Base-by-base conservation (phyloP, 1,140 invertebrate genomes). In the Drosophila sechellia region DNA sequence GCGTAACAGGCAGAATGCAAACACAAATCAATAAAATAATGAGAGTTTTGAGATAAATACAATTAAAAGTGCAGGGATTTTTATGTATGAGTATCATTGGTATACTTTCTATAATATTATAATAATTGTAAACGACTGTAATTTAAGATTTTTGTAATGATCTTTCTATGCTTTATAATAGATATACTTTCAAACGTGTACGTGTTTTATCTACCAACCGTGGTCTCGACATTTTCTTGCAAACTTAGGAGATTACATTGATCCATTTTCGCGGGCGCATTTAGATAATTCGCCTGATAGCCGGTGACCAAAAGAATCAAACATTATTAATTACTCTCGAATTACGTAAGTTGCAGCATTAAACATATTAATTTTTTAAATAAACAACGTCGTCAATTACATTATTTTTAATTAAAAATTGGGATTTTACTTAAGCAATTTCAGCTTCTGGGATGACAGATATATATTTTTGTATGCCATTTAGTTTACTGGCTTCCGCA, bases 191-290 rank as follows among this genome's bases (percentile, higher is more conserved):
- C 40, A 45, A 40, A 34, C 11, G 46, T 25, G 25, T 17, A 34
- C 35, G 15, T 52, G 22, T 43, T 15, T 40, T 34, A 39, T 72
- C 46, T 60, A 72, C 66, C 53, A 72, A 72, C 69, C 69, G 66
- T 72, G 12, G 43, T 52, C 22, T 31, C 22, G 22, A 45, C 35
- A 35, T 22, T 35, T 43, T 59, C 54, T 59, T 58, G 46, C 53
- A 71, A 31, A 71, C 45, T 20, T 37, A 72, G 43, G 35, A 43
- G 39, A 72, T 27, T 52, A 72, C 46, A 60, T 52, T 15, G 40
- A 35, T 72, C 68, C 66, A 52, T 48, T 58, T 17, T 13, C 17
- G 50, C 11, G 40, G 22, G 31, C 48, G 34, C 20, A 12, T 27
- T 35, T 5, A 31, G 52, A 40, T 20, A 22, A 39, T 71, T n/a